Evolutionary conservation across 2,797 vertebrate species (phyloP), one percentile per base, ranked within the genome.

Genomic region (Coracias cyanogaster): DNA sequence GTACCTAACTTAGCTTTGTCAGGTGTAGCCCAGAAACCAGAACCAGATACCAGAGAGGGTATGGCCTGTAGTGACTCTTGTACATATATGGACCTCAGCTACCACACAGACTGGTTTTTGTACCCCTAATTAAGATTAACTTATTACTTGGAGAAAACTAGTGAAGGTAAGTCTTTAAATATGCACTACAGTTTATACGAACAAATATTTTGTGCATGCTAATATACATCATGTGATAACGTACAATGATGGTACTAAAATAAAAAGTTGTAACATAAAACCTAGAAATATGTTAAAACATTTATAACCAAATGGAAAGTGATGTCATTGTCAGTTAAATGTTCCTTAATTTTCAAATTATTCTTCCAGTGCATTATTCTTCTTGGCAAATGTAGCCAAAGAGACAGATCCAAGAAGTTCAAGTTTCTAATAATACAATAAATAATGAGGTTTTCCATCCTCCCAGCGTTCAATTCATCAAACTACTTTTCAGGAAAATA

Each of bases 301-400:
- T 79, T 70, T 70, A 77, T 51, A 89, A 79, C 21, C 17, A 48
- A 72, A 65, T 66, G 43, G 86, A 86, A 91, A 94, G 84, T 45
- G 4, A 86, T 66, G 29, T 77, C 15, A 62, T 57, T 83, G 24
- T 51, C 14, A 21, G 66, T 77, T 82, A 84, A 92, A 86, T 16
- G 17, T 67, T 89, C 52, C 64, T 89, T 94, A 86, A 89, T 86
- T 82, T 93, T 94, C 54, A 95, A 88, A 82, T 87, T 93, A 58
- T 51, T 93, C 78, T 95, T 83, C 85, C 66, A 89, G 82, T 66
- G 51, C 6, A 7, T 82, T 95, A 48, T 37, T 12, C 26, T 90
- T 58, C 60, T 76, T 90, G 65, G 49, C 58, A 90, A 86, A 78
- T 21, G 5, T 58, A 69, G 35, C 24, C 62, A 76, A 67, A 74